These are phyloP conservation scores for Podarcis lilfordi DNA, from an alignment of 2,797 vertebrate species.

Conservation along the genomic window DNA sequence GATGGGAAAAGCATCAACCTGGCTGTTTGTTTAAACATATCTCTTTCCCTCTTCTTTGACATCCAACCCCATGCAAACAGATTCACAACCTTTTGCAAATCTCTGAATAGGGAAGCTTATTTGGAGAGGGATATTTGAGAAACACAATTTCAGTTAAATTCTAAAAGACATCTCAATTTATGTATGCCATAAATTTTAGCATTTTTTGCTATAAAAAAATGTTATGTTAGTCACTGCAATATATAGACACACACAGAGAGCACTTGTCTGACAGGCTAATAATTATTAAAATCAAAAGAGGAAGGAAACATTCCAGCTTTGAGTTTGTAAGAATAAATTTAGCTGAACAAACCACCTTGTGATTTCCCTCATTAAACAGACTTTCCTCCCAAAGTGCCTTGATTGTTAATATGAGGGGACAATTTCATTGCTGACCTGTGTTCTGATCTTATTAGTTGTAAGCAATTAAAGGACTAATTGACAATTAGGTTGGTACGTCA, in stretches of 20 bases:
- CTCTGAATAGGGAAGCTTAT: not conserved
- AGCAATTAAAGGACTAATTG: constrained; percentile 42
- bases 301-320: not conserved
- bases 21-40: not conserved
- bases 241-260: fast-evolving
- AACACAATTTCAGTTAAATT: not conserved
- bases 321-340: constrained; percentile 5
- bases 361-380: constrained; percentile 4
- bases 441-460: constrained; percentile 39
- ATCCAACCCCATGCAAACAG: too few relatives aligned
- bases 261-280: not conserved
- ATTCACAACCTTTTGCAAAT: not conserved
- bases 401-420: constrained; percentile 5
- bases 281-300: not conserved
- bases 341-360: constrained; percentile 7
- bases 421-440: constrained; percentile 32
- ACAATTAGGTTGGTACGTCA: constrained; percentile 23
- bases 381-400: constrained; percentile 28
- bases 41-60: not conserved
- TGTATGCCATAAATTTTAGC: too few relatives aligned
- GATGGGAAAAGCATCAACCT: not conserved
- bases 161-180: too few relatives aligned
- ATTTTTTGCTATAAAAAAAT: too few relatives aligned
- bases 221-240: not conserved
- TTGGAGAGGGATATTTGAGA: not conserved